Evolutionary conservation across 2,797 vertebrate genomes (phyloP), one percentile per base, ranked within the genome.

Genomic region (Pangasius krempfi): DNA sequence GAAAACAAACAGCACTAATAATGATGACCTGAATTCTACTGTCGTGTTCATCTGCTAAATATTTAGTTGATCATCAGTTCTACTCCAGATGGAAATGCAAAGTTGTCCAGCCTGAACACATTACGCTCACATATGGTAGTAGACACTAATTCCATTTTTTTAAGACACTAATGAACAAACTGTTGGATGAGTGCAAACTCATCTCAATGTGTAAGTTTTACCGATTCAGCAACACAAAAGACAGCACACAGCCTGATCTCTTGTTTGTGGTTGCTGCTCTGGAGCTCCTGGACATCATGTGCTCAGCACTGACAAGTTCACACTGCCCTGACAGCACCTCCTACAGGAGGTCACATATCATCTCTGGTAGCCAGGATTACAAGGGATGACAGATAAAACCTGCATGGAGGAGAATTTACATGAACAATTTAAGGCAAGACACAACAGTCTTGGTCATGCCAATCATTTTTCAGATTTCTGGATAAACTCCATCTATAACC

Each of bases 241-340:
- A 88, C 47, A 58, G 78, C 81, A 64, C 60, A 86, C 60, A 73
- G 89, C 47, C 87, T 86, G 75, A 68, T 70, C 73, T 88, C 30
- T 66, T n/a, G 33, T 58, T 85, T 87, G 68, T 87, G 87, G 50
- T 90, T 87, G 84, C 82, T 87, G 86, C 83, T 88, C 81, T 47
- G 52, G 85, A 90, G 84, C 86, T 86, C 88, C 75, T 91, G 44
- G 72, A 87, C 88, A 83, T 90, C 86, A 78, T 84, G 82, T 90
- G 81, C 93, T 96, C 94, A 94, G 87, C 73, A 83, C 73, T 94
- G 93, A 92, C 93, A 93, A 92, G 93, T 95, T 95, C 93, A 94
- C 93, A 95, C 94, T 94, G 95, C 95, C 95, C 95, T 96, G 95
- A 96, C 95, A 95, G 94, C 92, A 92, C 92, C 90, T 95, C 95